Base-by-base conservation (phyloP, 2,888 invertebrate genomes). In the Ichneumon xanthorius region DNA sequence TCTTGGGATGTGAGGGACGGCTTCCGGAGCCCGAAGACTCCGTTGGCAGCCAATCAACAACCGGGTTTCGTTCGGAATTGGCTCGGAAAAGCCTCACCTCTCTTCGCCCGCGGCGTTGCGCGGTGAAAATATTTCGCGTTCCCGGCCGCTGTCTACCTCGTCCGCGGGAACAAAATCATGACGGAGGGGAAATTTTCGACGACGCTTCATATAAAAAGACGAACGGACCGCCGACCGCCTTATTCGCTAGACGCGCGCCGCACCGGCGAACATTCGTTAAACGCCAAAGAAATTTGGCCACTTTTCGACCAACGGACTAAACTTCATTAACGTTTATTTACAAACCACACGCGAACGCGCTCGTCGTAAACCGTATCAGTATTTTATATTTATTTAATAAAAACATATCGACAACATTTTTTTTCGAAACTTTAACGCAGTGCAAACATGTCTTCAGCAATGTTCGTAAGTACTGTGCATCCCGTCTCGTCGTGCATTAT, bases 121-220 rank as follows among this genome's bases (percentile, higher is more conserved):
- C 65, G 68, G 77, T 86, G 76, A 76, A 87, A 87, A 84, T 85
- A 89, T 85, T 82, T 80, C 79, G 67, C 61, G 84, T 82, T 58
- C 79, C 65, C 71, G 79, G 73, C 45, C 72, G 40, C 80, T 37
- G 80, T 67, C 53, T 37, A 48, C 81, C 78, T 80, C 70, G 76
- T 33, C 48, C 61, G 72, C 72, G 67, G 70, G n/a, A 33, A 33
- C 65, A 63, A 80, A 86, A 84, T 80, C 9, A 71, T 61, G 78
- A 76, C 75, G 58, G 85, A 53, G 82, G 80, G 80, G 53, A 82
- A 50, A 65, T 73, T 79, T 88, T 86, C 76, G 50, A 71, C 73
- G 76, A 86, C 89, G 88, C 71, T 88, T 89, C 91, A 91, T 93
- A 93, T 93, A 93, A 92, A 92, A 92, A 92, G 92, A 88, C 87